Evolutionary conservation across 2,797 vertebrate species (phyloP).

Genomic region (Sebastes kiyomatsui): DNA sequence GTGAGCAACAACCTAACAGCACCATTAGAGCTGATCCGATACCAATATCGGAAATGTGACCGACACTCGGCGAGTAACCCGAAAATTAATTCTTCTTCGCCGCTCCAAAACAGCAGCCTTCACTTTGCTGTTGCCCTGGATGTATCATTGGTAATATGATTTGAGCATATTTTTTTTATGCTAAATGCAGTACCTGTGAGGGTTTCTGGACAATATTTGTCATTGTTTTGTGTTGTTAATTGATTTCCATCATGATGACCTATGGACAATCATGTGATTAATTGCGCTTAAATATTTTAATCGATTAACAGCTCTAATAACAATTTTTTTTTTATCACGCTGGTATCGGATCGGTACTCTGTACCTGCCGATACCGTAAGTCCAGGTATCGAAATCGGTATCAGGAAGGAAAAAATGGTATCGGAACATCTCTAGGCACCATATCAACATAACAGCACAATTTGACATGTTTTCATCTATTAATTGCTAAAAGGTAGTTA

Average conservation of each 20-base stretch:
- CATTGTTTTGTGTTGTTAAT: background rate
- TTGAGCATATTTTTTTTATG: too few relatives aligned
- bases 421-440: background rate
- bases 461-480: background rate
- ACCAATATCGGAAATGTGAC: too few relatives aligned
- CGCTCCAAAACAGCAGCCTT: too few relatives aligned
- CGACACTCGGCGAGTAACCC: too few relatives aligned
- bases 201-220: too few relatives aligned
- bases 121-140: background rate
- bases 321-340: too few relatives aligned
- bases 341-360: background rate
- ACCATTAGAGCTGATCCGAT: background rate
- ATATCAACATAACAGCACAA: background rate
- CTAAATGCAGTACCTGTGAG: too few relatives aligned
- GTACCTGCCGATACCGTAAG: background rate
- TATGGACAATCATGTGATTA: too few relatives aligned
- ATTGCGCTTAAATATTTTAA: too few relatives aligned
- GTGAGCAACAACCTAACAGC: background rate
- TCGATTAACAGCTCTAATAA: too few relatives aligned
- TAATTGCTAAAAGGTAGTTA: background rate
- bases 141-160: background rate
- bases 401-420: background rate
- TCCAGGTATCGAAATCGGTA: background rate
- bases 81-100: too few relatives aligned
- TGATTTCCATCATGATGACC: background rate